Percentiles rank a stretch among this genome's conserved stretches.
Evolutionary conservation across 2,888 invertebrate genomes (phyloP).

Genomic region (Hydrotaea cyrtoneurina): DNA sequence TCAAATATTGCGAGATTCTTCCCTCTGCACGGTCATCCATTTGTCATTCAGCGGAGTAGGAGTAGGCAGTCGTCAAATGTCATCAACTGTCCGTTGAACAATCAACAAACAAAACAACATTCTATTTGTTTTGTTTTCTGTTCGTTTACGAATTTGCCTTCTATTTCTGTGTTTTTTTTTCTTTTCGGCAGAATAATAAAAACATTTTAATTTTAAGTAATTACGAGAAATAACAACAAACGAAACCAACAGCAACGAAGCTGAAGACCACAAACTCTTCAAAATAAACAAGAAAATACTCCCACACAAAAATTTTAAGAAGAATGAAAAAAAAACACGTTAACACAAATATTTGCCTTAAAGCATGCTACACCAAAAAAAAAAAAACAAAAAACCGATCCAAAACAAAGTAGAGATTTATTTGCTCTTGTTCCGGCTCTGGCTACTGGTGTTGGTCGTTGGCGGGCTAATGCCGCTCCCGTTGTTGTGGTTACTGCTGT

Average conservation of each 20-base stretch:
- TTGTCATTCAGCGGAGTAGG: too few species aligned
- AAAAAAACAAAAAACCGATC: too few species aligned
- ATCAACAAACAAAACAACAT: conserved; percentile 33
- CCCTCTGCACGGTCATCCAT: too few species aligned
- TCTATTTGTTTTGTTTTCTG: conserved; percentile 7
- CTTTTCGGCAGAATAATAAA: conserved; percentile 44
- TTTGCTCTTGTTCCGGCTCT: neutral
- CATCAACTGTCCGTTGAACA: conserved; percentile 1
- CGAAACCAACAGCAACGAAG: neutral
- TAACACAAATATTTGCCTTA: conserved; percentile 11
- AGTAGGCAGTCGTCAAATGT: neutral
- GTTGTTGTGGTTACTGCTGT: neutral
- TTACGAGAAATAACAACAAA: too few species aligned
- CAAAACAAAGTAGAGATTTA: conserved; percentile 30
- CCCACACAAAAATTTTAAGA: neutral
- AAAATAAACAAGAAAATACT: too few species aligned
- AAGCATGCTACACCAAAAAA: neutral
- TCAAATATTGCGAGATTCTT: too few species aligned
- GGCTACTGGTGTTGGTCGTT: neutral
- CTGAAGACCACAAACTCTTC: neutral
- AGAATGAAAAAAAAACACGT: neutral
- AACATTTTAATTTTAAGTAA: conserved; percentile 53
- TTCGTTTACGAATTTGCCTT: neutral
- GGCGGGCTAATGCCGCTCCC: neutral
- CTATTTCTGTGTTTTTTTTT: neutral